These are phyloP conservation scores for Aviceda subcristata DNA, from an alignment of 2,113 vertebrate genomes.

Conservation along the genomic window DNA sequence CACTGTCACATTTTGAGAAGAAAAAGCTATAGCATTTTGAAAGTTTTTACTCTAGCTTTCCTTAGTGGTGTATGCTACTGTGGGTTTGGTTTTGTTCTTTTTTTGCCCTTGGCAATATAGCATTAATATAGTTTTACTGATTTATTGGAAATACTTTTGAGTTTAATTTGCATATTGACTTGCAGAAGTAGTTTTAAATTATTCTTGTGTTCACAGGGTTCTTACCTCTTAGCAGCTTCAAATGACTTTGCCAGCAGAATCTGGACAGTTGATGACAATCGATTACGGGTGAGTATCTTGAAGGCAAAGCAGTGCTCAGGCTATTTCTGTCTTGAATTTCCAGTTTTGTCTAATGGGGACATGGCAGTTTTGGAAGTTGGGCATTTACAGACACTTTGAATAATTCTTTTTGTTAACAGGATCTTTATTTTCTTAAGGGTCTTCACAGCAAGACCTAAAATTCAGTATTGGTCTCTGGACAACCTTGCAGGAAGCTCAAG, in stretches of 20 bases:
- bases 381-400: not conserved
- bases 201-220: constrained; percentile 78
- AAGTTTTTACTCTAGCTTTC: not conserved
- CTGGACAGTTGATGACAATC: constrained; percentile 96
- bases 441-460: not conserved
- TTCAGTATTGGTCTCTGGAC: not conserved
- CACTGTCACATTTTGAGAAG: not conserved
- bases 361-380: not conserved
- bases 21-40: not conserved
- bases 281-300: constrained; percentile 84
- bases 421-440: not conserved
- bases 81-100: not conserved
- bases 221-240: constrained; percentile 92
- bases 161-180: not conserved
- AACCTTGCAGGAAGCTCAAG: not conserved
- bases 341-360: not conserved
- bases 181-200: not conserved
- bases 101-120: not conserved
- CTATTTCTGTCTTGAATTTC: not conserved
- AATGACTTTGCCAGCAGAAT: constrained; percentile 98
- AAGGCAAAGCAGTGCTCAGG: not conserved
- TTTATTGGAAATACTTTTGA: not conserved
- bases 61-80: not conserved
- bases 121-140: not conserved
- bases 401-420: not conserved